These are phyloP conservation scores for Neomorphus geoffroyi DNA, from an alignment of 2,797 vertebrate genomes.

Conservation along the genomic window DNA sequence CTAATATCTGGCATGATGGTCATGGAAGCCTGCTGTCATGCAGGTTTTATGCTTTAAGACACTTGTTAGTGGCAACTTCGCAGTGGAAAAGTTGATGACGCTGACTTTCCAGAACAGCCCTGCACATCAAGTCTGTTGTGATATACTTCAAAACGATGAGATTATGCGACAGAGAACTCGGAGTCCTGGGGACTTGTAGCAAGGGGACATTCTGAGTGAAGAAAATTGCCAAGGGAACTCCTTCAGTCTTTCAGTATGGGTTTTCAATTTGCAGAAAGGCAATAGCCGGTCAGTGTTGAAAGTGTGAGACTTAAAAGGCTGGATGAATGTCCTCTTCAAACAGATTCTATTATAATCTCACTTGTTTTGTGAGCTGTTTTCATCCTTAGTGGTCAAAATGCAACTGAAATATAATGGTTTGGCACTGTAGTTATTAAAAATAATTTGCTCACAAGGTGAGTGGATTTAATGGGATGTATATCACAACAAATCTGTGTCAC, in stretches of 20 bases:
- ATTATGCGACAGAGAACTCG: neutral
- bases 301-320: neutral
- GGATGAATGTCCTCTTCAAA: neutral
- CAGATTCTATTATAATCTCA: neutral
- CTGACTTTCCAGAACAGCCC: neutral
- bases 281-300: neutral
- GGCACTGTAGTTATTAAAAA: neutral
- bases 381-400: neutral
- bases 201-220: neutral
- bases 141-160: neutral
- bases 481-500: neutral
- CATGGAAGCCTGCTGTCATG: neutral
- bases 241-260: neutral
- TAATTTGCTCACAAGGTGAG: neutral
- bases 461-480: neutral
- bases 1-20: neutral
- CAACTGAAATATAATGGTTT: neutral
- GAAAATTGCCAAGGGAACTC: neutral
- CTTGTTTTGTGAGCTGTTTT: neutral
- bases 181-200: neutral
- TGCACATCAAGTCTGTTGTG: fast-evolving
- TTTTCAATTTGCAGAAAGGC: neutral
- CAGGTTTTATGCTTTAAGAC: neutral
- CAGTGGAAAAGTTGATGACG: neutral
- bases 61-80: neutral